Evolutionary conservation across 2,113 vertebrate species (phyloP).

Genomic region (Chrysochloris asiatica): DNA sequence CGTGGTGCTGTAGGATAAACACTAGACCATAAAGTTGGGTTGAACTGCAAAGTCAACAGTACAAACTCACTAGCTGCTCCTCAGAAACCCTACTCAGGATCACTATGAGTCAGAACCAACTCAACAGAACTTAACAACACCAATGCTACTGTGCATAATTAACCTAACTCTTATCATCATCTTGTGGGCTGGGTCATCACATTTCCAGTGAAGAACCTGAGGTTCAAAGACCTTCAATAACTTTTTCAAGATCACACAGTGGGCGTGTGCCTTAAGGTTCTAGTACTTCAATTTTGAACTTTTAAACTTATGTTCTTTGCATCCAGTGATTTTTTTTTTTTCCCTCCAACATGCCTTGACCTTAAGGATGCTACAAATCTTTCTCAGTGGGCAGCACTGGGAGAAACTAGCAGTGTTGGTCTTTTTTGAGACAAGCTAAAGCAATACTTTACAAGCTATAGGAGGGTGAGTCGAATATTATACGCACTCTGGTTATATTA

Average conservation of each 20-base stretch:
- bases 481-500: too few species aligned
- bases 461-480: too few species aligned
- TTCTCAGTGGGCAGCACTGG: not conserved
- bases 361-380: fast-evolving
- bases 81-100: too few species aligned
- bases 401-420: not conserved
- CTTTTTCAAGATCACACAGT: not conserved
- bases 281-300: not conserved
- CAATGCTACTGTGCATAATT: not conserved
- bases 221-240: not conserved
- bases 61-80: too few species aligned
- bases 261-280: not conserved
- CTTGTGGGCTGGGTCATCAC: not conserved
- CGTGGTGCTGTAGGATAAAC: too few species aligned
- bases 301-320: not conserved
- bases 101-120: too few species aligned
- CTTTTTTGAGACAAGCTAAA: not conserved
- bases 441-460: not conserved
- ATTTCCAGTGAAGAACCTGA: not conserved
- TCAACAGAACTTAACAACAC: too few species aligned
- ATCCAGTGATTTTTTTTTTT: not conserved
- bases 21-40: too few species aligned
- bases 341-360: not conserved
- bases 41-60: too few species aligned
- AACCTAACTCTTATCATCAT: not conserved